Evolutionary conservation across 2,797 vertebrate genomes (phyloP), one percentile per base, ranked within the genome.

Genomic region (Ptychobarbus kaznakovi): DNA sequence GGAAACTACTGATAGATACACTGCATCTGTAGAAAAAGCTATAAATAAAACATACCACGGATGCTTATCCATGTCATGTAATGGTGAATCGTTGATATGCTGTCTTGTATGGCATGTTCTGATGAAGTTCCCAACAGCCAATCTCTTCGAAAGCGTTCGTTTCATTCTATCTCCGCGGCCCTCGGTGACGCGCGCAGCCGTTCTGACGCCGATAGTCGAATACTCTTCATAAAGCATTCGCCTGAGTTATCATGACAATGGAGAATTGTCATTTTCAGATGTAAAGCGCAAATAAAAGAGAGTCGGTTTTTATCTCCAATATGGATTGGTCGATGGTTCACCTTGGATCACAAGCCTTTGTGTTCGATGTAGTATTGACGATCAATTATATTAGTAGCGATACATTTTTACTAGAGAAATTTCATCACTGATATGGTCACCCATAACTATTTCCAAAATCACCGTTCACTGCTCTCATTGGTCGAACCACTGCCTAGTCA

Each of bases 361-460:
- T 42, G 11, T 56, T 82, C n/a, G 70, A 42, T 25, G 20, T 51
- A 51, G 6, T 6, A 11, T 83, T 51, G 58, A 75, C 44, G 25
- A 16, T 38, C 28, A 75, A 15, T 56, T 25, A 25, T 20, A 8
- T 7, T 12, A 16, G 22, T 42, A 77, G 22, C 49, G 44, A 83
- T 42, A 16, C 81, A 68, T 42, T 46, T 40, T 40, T 63, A 58
- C 56, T n/a, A 25, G 56, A 22, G 1, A 38, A 35, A 78, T 81
- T 44, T 69, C 25, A 32, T 80, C 65, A 65, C 22, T 85, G 83
- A 42, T 65, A 70, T 63, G 56, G 66, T 72, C 75, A 70, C 83
- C 65, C 35, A 68, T 61, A 81, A 58, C 72, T 72, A 65, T 85
- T 72, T 63, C 66, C 68, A 68, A 86, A 86, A 82, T 82, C 73